Evolutionary conservation across 30 jellyfish, hydroid and myxozoan genomes (phyloP).

Genomic region (Sanderia malayensis): DNA sequence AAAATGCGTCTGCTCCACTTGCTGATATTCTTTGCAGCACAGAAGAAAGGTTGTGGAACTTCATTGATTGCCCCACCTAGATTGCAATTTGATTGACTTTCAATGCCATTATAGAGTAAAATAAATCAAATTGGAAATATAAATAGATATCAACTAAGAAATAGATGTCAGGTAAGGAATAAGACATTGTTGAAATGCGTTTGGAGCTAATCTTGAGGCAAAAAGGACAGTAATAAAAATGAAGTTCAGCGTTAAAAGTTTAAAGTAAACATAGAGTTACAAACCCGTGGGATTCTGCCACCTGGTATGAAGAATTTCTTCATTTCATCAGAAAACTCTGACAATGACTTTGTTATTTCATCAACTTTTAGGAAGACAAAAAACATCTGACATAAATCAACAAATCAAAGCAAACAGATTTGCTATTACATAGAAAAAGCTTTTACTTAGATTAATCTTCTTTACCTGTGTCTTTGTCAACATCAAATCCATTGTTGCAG

Average conservation of each 20-base stretch:
- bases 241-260: neutral
- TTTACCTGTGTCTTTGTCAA: slow-evolving; percentile 43
- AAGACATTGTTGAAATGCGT: neutral
- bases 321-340: slow-evolving; percentile 36
- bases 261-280: neutral
- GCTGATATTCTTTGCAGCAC: slow-evolving; percentile 13
- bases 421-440: neutral
- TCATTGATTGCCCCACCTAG: neutral
- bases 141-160: neutral
- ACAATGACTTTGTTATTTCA: slow-evolving; percentile 7
- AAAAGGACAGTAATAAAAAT: neutral
- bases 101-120: neutral
- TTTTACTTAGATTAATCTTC: neutral
- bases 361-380: slow-evolving; percentile 14
- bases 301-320: slow-evolving; percentile 36
- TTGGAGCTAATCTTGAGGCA: neutral
- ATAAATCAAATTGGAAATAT: too few relatives aligned
- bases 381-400: neutral
- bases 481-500: slow-evolving; percentile 27
- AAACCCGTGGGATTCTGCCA: slow-evolving; percentile 68
- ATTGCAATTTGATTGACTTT: neutral
- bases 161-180: neutral
- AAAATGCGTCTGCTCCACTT: slow-evolving; percentile 49
- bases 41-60: slow-evolving; percentile 10
- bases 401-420: neutral